Evolutionary conservation across 2,113 vertebrate genomes (phyloP), one percentile per base, ranked within the genome.

Genomic region (Corapipo altera): DNA sequence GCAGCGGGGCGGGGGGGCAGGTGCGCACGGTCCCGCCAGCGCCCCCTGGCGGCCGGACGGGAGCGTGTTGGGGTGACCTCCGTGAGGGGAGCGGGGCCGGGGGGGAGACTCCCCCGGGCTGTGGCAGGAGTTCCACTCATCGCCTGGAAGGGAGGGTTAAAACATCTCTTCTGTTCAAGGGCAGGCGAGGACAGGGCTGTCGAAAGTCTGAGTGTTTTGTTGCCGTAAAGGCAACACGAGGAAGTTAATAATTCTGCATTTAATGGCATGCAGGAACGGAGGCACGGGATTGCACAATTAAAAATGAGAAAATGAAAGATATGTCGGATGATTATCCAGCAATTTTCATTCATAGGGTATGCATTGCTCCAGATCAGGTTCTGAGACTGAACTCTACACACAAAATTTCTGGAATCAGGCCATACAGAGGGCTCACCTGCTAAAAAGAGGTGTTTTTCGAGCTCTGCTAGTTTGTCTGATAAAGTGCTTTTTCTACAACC

Each of bases 91-190:
- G 44, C 8, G 41, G 33, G 22, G 30, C 5, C 4, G 4, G 4
- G 17, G 1, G 8, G 48, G 43, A 4, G n/a, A 3, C 15, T 14
- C 7, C 0, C 5, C 6, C 8, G 33, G 67, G 37, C 2, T 19
- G 2, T 8, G 28, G 5, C 11, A 23, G 32, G 44, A 8, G 17
- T 24, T 11, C 5, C 1, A 0, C 27, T n/a, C 12, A 1, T 11
- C 43, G 1, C 26, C 52, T 15, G 22, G 12, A 73, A 57, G 9
- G 2, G 9, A 15, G 39, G 24, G 41, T 12, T 8, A 7, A 14
- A 61, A 13, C n/a, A 1, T 1, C 1, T 16, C 66, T 43, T 3
- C 35, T 76, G 58, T 2, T 30, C 41, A 6, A 32, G 76, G 76
- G 15, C 49, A 6, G 8, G 5, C 3, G 7, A 28, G 75, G 49